These are phyloP conservation scores for Scatophagus argus DNA, from an alignment of 2,113 vertebrate species.

Conservation along the genomic window DNA sequence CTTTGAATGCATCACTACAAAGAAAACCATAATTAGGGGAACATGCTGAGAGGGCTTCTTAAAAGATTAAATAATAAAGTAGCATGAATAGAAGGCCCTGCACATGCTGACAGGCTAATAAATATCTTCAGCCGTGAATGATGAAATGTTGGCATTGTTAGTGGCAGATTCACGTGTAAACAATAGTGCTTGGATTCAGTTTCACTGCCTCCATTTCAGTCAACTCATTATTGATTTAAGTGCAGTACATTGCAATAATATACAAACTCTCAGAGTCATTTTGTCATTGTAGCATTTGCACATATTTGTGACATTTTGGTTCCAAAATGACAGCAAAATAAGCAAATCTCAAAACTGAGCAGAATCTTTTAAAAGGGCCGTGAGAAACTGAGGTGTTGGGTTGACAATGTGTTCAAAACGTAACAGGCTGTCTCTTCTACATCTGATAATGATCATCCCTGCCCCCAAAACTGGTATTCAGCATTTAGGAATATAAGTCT, in stretches of 20 bases:
- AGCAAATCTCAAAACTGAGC: background rate
- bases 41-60: constrained; percentile 29
- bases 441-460: constrained; percentile 59
- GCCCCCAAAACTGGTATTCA: constrained; percentile 28
- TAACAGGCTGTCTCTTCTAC: constrained; percentile 24
- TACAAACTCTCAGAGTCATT: background rate
- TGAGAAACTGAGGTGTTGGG: background rate
- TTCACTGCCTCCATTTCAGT: constrained; percentile 7
- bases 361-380: background rate
- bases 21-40: constrained; percentile 58
- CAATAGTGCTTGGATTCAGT: constrained; percentile 32
- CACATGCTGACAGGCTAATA: constrained; percentile 67
- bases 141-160: constrained; percentile 51
- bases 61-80: constrained; percentile 32
- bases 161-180: constrained; percentile 54
- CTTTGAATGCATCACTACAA: constrained; percentile 33
- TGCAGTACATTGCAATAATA: background rate
- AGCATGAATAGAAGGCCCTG: constrained; percentile 3
- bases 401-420: constrained; percentile 20
- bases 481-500: constrained; percentile 34
- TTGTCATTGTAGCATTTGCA: background rate
- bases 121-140: constrained; percentile 50
- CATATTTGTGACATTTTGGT: background rate
- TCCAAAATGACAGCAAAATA: background rate
- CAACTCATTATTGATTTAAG: constrained; percentile 14